Percentiles rank a stretch among this genome's conserved stretches.
phyloP scores from a whole-genome alignment of 2,797 vertebrate genomes.

The Gastrophryne carolinensis region DNA sequence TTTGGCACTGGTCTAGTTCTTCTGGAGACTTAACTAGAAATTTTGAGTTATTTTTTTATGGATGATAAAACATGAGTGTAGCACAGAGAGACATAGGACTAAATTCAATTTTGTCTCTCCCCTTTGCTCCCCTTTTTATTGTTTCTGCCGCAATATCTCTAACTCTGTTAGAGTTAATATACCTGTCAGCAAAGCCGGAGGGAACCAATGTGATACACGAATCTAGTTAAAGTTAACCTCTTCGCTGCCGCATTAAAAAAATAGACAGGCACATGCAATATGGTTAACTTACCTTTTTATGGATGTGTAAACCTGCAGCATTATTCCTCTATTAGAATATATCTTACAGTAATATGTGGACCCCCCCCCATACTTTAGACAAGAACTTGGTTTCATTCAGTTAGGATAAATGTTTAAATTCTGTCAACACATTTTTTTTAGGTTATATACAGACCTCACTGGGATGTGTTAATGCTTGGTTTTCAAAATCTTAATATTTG shows the following conservation, averaged over 20 bases:
- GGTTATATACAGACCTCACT: too few relatives aligned
- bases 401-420: too few relatives aligned
- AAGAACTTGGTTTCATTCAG: too few relatives aligned
- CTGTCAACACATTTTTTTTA: too few relatives aligned
- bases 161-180: conserved; percentile 14
- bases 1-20: background rate
- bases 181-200: background rate
- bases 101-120: conserved; percentile 36
- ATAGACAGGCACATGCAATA: background rate
- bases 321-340: too few relatives aligned
- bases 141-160: conserved; percentile 36
- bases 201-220: background rate
- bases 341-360: too few relatives aligned
- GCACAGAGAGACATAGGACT: conserved; percentile 12
- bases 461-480: too few relatives aligned
- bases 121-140: conserved; percentile 28
- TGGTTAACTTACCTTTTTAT: too few relatives aligned
- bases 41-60: conserved; percentile 9
- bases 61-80: conserved; percentile 8
- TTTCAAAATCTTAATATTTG: too few relatives aligned
- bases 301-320: too few relatives aligned
- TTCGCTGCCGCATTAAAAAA: background rate
- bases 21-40: background rate
- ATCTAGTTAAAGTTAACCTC: background rate
- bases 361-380: too few relatives aligned